Conservation (phyloP, 37 sponge, comb jelly and placozoan genomes). For the Cliona cf. orientalis region DNA sequence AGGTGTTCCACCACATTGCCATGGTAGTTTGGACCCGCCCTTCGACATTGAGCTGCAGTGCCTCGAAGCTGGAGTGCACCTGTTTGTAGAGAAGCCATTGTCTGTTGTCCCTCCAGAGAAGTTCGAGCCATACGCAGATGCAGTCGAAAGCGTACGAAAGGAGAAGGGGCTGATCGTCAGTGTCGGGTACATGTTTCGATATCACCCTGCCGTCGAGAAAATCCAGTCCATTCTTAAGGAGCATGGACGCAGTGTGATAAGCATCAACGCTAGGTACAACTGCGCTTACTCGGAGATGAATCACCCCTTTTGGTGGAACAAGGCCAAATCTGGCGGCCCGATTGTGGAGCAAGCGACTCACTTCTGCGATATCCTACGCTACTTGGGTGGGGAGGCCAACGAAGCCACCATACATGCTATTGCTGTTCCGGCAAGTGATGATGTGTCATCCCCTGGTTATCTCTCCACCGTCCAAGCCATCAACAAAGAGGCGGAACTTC, state of each 20-base stretch:
- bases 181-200: constrained; percentile 92
- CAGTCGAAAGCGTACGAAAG: constrained; percentile 27
- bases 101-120: constrained; percentile 72
- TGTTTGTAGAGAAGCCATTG: constrained; percentile 90
- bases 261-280: constrained; percentile 67
- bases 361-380: constrained; percentile 86
- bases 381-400: constrained; percentile 70
- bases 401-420: constrained; percentile 8
- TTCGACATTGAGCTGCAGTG: constrained; percentile 74
- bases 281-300: constrained; percentile 64
- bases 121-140: constrained; percentile 57
- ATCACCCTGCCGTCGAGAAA: constrained; percentile 80
- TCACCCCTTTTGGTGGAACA: constrained; percentile 82
- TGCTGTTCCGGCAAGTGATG: constrained; percentile 41
- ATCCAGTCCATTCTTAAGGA: constrained; percentile 45
- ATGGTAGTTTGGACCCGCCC: constrained; percentile 52
- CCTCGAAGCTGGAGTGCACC: constrained; percentile 71
- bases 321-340: constrained; percentile 74
- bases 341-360: constrained; percentile 94
- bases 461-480: constrained; percentile 48
- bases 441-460: constrained; percentile 40
- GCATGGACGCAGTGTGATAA: constrained; percentile 44
- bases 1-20: constrained; percentile 82
- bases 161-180: constrained; percentile 42
- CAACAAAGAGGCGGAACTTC: constrained; percentile 45